Conservation (phyloP, 2,113 vertebrate genomes). For the Coregonus clupeaformis region DNA sequence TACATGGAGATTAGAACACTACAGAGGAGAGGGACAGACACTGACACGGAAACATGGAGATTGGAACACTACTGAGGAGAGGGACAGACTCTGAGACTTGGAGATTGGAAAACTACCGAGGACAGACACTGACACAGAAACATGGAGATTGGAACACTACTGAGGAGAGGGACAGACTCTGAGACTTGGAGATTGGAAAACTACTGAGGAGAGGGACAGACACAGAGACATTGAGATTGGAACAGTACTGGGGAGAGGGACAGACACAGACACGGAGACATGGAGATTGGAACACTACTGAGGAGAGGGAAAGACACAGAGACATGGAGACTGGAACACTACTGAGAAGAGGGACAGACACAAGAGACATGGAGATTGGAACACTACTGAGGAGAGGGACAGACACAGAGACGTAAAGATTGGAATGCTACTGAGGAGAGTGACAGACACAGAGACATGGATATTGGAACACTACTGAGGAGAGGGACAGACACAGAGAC, state of each 20-base stretch:
- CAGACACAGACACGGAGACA: too few species aligned
- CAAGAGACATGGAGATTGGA: not conserved
- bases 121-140: too few species aligned
- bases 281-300: too few species aligned
- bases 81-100: too few species aligned
- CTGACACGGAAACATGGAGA: not conserved
- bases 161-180: not conserved
- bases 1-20: too few species aligned
- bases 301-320: not conserved
- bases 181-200: not conserved
- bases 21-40: not conserved
- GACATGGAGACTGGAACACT: too few species aligned
- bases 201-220: not conserved
- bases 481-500: not conserved
- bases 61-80: not conserved
- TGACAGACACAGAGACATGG: too few species aligned
- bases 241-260: too few species aligned
- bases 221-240: not conserved
- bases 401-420: not conserved
- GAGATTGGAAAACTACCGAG: too few species aligned
- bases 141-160: not conserved
- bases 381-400: not conserved
- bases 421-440: too few species aligned
- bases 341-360: not conserved
- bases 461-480: not conserved